Evolutionary conservation across 2,888 invertebrate species (phyloP).

Genomic region (Heliconius sara): DNA sequence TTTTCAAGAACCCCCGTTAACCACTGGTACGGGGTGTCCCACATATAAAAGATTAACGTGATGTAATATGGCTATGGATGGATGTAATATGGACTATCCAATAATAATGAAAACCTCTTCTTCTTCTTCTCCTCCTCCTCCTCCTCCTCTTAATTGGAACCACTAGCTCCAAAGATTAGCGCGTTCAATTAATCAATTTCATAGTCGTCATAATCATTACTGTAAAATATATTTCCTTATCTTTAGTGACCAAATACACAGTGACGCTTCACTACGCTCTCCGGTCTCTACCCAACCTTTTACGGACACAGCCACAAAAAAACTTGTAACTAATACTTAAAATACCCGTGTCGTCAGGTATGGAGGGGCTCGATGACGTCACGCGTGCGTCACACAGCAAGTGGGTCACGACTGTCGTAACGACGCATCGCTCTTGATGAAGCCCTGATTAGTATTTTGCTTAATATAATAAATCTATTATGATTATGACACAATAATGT

Average conservation of each 20-base stretch:
- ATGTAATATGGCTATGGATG: too few species aligned
- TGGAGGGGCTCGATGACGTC: constrained; percentile 53
- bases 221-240: neutral
- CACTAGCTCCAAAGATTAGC: too few species aligned
- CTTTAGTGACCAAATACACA: neutral
- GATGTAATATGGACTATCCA: too few species aligned
- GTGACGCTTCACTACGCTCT: neutral
- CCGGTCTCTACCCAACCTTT: neutral
- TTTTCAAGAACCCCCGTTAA: too few species aligned
- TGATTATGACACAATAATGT: neutral
- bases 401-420: constrained; percentile 54
- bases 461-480: constrained; percentile 16
- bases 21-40: too few species aligned
- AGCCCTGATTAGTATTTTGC: constrained; percentile 26
- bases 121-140: too few species aligned
- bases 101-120: too few species aligned
- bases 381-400: constrained; percentile 59
- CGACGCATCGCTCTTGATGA: constrained; percentile 33
- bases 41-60: too few species aligned
- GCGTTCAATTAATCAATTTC: too few species aligned
- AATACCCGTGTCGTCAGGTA: constrained; percentile 14
- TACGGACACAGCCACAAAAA: neutral
- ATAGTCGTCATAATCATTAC: too few species aligned
- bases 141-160: too few species aligned
- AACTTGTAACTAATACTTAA: neutral